Base-by-base conservation (phyloP, 92 coral and sea anemone genomes). In the Montipora capitata region DNA sequence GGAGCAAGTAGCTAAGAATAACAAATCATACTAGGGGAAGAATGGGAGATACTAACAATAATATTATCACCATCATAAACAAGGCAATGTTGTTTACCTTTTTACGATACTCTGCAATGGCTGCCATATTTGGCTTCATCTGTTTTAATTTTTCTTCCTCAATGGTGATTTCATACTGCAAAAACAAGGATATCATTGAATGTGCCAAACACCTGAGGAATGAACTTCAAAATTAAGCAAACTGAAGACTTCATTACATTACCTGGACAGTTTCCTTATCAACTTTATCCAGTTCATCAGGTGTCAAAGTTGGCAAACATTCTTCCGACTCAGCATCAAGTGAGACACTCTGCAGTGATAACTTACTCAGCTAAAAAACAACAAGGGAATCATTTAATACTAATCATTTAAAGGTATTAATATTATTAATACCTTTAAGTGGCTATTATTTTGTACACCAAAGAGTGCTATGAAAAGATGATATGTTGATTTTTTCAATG, bases 41-140 rank as follows among this genome's bases (percentile, higher is more conserved):
- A 27, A 27, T 1, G 35, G 35, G 35, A 27, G 35, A 2, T 27
- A 1, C 35, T 27, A 27, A 27, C 35, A 27, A 5, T 45, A 4
- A 8, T 45, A 4, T 45, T 4, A 45, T 0, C 27, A 41, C 9
- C 11, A 3, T 35, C 27, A 10, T 17, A 41, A 2, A 12, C 41
- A 13, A 41, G 4, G 61, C 39, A 40, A 44, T 13, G 72, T 7
- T 62, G 3, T 40, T 58, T 88, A 98, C 99, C 98, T 98, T 98
- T 85, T 94, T 98, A 58, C 98, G 97, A 87, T 98, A 98, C 66
- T 98, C 98, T 66, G 98, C 99, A 70, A 98, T 98, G 61, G 98
- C 99, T 48, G 98, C 95, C 98, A 98, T 98, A 72, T 98, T 96
- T 7, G 99, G 99, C 78, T 96, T 98, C 98, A 98, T 94, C 78